A percentile compares a stretch with the other conserved stretches of the same genome.
phyloP scores from a whole-genome alignment of 2,113 vertebrate genomes.

The Acinonyx jubatus region DNA sequence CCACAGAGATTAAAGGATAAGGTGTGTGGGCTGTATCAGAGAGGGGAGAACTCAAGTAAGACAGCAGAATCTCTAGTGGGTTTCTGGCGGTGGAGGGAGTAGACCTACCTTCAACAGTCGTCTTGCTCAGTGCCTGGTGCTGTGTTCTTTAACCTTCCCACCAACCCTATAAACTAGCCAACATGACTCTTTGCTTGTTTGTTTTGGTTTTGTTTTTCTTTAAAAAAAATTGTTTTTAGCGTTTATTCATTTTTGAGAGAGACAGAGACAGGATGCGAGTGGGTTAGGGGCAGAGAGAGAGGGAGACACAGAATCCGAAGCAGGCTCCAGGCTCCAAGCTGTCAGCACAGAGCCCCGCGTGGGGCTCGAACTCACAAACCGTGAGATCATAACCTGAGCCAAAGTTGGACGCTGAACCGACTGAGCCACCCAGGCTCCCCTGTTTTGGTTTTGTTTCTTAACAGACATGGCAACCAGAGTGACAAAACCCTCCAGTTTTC shows the following conservation, averaged over 20 bases:
- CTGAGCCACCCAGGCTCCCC: too few relatives aligned
- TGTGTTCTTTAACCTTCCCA: background rate
- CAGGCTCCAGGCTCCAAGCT: too few relatives aligned
- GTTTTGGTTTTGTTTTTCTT: background rate
- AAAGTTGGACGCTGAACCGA: too few relatives aligned
- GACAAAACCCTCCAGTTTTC: background rate
- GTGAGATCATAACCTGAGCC: too few relatives aligned
- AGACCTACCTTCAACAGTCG: too few relatives aligned
- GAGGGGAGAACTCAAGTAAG: background rate
- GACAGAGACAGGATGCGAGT: too few relatives aligned
- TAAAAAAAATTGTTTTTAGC: too few relatives aligned
- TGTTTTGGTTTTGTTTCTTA: background rate
- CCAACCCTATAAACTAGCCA: background rate
- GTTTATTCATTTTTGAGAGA: too few relatives aligned
- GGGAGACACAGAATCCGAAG: too few relatives aligned
- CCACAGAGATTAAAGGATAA: background rate
- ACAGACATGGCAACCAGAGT: background rate
- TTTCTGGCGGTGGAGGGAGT: background rate
- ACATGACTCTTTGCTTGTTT: background rate
- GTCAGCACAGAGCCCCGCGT: too few relatives aligned
- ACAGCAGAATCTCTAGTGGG: background rate
- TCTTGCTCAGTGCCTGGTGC: background rate
- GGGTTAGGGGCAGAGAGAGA: too few relatives aligned
- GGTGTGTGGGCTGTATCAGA: accelerated
- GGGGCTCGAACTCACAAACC: too few relatives aligned